A percentile compares a stretch with the other conserved stretches of the same genome.
phyloP scores from a whole-genome alignment of 64 coral and sea anemone genomes.

The Stichodactyla mertensii region DNA sequence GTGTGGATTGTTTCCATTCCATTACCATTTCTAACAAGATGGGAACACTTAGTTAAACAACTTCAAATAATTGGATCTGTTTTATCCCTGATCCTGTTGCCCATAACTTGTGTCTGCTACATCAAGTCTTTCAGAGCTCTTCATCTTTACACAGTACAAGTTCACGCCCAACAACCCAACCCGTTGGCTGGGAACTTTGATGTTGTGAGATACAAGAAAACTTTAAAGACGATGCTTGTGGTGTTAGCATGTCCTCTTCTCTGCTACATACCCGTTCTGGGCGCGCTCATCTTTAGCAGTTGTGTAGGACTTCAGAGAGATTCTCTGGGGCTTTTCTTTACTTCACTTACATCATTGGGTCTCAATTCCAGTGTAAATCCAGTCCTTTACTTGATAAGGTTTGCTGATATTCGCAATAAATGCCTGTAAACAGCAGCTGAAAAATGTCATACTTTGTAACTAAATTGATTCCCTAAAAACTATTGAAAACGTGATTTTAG shows the following conservation, averaged over 20 bases:
- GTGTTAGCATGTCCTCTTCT: not conserved
- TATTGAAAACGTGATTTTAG: too few relatives aligned
- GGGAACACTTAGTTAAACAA: too few relatives aligned
- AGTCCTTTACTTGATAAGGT: not conserved
- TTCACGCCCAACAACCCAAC: not conserved
- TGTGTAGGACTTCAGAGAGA: too few relatives aligned
- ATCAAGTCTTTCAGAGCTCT: not conserved
- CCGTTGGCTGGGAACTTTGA: not conserved
- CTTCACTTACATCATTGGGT: not conserved
- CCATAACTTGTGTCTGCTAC: not conserved
- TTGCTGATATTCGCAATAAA: not conserved
- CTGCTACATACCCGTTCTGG: not conserved
- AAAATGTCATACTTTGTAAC: not conserved
- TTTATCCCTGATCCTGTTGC: not conserved
- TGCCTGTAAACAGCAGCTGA: not conserved
- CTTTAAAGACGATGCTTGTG: not conserved
- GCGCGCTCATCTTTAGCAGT: not conserved
- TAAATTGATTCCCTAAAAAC: too few relatives aligned
- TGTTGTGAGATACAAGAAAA: not conserved
- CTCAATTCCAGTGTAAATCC: not conserved
- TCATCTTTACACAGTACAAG: too few relatives aligned
- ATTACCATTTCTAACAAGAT: too few relatives aligned
- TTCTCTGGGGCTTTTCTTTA: too few relatives aligned
- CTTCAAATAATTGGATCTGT: too few relatives aligned
- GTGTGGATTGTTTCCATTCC: too few relatives aligned